A percentile compares a stretch with the other conserved stretches of the same genome.
Evolutionary conservation across 2,888 invertebrate genomes (phyloP).

Genomic region (Idaea biselata): DNA sequence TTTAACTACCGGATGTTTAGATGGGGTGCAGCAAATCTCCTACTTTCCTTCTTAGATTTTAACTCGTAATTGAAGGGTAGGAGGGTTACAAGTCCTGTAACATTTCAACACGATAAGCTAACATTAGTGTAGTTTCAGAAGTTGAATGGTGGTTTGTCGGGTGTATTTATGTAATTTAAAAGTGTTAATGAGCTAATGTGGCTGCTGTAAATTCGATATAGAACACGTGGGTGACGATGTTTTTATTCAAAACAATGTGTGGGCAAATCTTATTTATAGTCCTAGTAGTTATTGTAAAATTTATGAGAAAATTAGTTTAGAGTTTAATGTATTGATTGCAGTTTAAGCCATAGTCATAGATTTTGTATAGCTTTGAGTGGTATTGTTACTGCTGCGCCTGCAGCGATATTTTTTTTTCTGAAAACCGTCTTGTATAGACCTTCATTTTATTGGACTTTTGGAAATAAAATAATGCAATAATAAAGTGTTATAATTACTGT

Average conservation of each 20-base stretch:
- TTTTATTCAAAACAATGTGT: conserved; percentile 27
- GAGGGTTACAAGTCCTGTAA: conserved; percentile 13
- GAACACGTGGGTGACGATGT: conserved; percentile 30
- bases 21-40: conserved; percentile 24
- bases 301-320: conserved; percentile 2
- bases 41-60: conserved; percentile 8
- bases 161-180: conserved; percentile 37
- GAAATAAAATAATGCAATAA: too few relatives aligned
- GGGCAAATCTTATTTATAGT: conserved; percentile 16
- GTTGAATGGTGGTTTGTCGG: conserved; percentile 37
- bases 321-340: conserved; percentile 7
- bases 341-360: background rate
- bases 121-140: conserved; percentile 25
- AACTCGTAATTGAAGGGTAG: background rate
- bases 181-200: conserved; percentile 43
- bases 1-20: conserved; percentile 62
- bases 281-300: too few relatives aligned
- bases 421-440: too few relatives aligned
- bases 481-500: background rate
- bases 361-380: too few relatives aligned
- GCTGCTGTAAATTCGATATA: conserved; percentile 27
- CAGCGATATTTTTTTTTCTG: too few relatives aligned
- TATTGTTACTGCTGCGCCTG: too few relatives aligned
- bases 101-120: conserved; percentile 1
- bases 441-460: too few relatives aligned